Conservation (phyloP, 2,113 vertebrate species). For the Atlantisia rogersi region DNA sequence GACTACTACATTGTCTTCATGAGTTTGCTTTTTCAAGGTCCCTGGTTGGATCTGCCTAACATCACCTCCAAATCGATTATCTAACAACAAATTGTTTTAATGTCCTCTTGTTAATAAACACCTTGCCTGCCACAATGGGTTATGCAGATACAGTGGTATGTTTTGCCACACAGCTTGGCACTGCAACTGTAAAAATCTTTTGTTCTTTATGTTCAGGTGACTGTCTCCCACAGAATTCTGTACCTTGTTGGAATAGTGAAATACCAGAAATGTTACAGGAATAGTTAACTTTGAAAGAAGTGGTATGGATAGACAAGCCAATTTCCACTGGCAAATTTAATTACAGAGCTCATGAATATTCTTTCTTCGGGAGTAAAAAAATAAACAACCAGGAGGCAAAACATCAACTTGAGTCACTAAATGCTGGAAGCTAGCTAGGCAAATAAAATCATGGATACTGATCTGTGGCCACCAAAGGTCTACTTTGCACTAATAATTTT, state of each 20-base stretch:
- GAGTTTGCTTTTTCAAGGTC: background rate
- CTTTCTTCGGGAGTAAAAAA: slow-evolving; percentile 53
- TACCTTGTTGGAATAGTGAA: background rate
- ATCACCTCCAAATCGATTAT: background rate
- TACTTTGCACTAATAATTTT: slow-evolving; percentile 20
- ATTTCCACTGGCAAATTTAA: slow-evolving; percentile 35
- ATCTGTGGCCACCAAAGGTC: background rate
- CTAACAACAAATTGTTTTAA: background rate
- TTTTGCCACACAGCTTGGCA: background rate
- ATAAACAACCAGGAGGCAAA: slow-evolving; percentile 35
- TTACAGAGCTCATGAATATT: slow-evolving; percentile 47
- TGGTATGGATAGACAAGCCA: slow-evolving; percentile 8
- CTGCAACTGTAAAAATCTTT: background rate
- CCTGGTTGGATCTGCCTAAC: accelerated
- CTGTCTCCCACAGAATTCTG: background rate
- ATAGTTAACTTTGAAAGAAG: background rate
- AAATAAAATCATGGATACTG: slow-evolving; percentile 25
- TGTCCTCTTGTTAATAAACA: background rate
- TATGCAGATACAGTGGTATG: background rate
- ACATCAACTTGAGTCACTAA: background rate
- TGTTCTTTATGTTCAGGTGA: background rate
- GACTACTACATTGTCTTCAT: background rate
- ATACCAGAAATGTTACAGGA: background rate
- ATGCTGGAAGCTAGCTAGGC: background rate
- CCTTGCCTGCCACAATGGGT: background rate